Evolutionary conservation across 2,888 invertebrate species (phyloP).

Genomic region (Dasysyrphus tricinctus): DNA sequence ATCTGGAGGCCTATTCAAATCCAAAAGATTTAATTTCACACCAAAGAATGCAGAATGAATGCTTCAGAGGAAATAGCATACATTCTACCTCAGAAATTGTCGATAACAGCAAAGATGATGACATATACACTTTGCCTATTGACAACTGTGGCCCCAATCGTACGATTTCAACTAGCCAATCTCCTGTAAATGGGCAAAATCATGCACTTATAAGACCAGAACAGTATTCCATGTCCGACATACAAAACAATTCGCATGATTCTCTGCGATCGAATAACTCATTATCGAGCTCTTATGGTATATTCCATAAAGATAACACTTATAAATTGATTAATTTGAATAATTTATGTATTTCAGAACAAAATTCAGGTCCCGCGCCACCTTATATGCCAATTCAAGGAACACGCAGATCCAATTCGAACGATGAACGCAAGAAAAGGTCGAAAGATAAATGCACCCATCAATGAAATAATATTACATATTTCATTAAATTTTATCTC

Average conservation of each 20-base stretch:
- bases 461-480: conserved; percentile 83
- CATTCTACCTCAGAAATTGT: conserved; percentile 24
- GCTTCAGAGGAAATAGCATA: conserved; percentile 77
- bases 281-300: conserved; percentile 82
- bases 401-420: conserved; percentile 87
- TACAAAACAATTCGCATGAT: conserved; percentile 63
- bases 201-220: conserved; percentile 48
- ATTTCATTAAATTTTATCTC: not conserved
- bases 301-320: conserved; percentile 60
- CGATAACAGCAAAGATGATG: conserved; percentile 79
- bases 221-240: conserved; percentile 42
- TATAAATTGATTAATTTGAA: conserved; percentile 14
- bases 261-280: conserved; percentile 80
- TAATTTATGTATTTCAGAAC: conserved; percentile 80
- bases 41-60: conserved; percentile 80
- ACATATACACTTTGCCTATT: conserved; percentile 83
- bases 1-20: conserved; percentile 84
- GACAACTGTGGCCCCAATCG: conserved; percentile 80
- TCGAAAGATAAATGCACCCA: conserved; percentile 87
- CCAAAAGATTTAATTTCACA: conserved; percentile 84
- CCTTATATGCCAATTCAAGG: conserved; percentile 92
- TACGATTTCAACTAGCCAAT: conserved; percentile 79
- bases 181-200: conserved; percentile 76
- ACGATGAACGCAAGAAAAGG: conserved; percentile 86
- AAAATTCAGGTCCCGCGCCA: conserved; percentile 85